Percentiles rank a stretch among this genome's conserved stretches.
phyloP scores from a whole-genome alignment of 2,888 invertebrate genomes.

The Philereme transversata region DNA sequence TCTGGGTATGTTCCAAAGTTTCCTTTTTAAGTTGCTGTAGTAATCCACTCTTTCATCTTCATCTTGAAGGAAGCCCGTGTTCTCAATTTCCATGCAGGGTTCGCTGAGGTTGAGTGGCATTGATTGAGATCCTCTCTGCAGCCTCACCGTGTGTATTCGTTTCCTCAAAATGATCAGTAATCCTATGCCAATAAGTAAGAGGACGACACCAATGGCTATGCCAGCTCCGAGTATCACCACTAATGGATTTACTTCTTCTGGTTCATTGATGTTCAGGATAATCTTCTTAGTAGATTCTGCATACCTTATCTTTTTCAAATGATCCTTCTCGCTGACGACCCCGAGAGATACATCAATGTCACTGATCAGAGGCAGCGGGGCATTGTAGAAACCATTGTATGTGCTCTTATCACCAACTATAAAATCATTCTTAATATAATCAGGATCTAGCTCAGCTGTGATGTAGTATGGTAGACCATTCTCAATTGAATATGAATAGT shows the following conservation, averaged over 20 bases:
- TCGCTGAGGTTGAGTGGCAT: slow-evolving; percentile 90
- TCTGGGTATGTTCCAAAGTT: slow-evolving; percentile 89
- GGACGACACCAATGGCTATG: slow-evolving; percentile 88
- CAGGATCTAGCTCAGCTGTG: slow-evolving; percentile 89
- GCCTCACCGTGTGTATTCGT: slow-evolving; percentile 70
- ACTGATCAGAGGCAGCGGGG: slow-evolving; percentile 85
- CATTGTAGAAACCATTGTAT: slow-evolving; percentile 91
- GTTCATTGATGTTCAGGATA: slow-evolving; percentile 79
- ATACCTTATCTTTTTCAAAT: slow-evolving; percentile 86
- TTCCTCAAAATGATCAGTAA: slow-evolving; percentile 85
- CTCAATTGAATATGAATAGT: slow-evolving; percentile 86
- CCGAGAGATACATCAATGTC: slow-evolving; percentile 89
- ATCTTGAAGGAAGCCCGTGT: slow-evolving; percentile 90
- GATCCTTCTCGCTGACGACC: slow-evolving; percentile 87
- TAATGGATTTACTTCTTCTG: slow-evolving; percentile 74
- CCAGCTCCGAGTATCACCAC: slow-evolving; percentile 82
- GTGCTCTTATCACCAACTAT: slow-evolving; percentile 89
- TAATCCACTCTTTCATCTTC: slow-evolving; percentile 87
- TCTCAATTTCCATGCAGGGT: slow-evolving; percentile 91
- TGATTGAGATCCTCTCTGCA: slow-evolving; percentile 76
- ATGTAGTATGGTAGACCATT: slow-evolving; percentile 91
- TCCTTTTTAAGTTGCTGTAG: slow-evolving; percentile 89
- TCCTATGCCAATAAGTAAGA: slow-evolving; percentile 86
- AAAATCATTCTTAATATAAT: slow-evolving; percentile 87
- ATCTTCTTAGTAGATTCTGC: slow-evolving; percentile 83